These are phyloP conservation scores for Marasmarcha lunaedactyla DNA, from an alignment of 2,888 invertebrate species.

Conservation along the genomic window DNA sequence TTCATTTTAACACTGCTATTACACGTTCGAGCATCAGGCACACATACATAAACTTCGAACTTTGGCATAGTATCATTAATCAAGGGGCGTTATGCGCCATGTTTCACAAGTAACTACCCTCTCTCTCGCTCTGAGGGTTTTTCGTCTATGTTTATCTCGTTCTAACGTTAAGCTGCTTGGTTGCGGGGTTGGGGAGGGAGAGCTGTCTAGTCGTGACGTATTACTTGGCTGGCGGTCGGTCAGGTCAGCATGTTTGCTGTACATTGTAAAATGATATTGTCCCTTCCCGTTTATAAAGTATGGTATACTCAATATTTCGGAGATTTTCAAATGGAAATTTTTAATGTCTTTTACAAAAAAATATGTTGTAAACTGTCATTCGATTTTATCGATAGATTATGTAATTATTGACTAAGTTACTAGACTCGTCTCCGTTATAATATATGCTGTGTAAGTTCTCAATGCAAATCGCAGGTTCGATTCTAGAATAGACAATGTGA, in stretches of 20 bases:
- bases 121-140: constrained; percentile 44
- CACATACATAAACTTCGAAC: constrained; percentile 63
- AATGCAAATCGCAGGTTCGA: constrained; percentile 68
- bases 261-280: constrained; percentile 25
- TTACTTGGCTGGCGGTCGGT: constrained; percentile 56
- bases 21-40: constrained; percentile 38
- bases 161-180: constrained; percentile 48
- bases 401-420: background rate
- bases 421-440: constrained; percentile 27
- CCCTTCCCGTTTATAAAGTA: constrained; percentile 15
- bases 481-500: constrained; percentile 66
- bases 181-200: constrained; percentile 45
- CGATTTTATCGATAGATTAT: constrained; percentile 18
- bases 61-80: constrained; percentile 69
- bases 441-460: constrained; percentile 59
- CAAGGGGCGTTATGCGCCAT: constrained; percentile 72
- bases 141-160: constrained; percentile 40
- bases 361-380: too few relatives aligned
- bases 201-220: constrained; percentile 68
- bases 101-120: constrained; percentile 58
- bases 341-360: too few relatives aligned
- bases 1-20: constrained; percentile 1
- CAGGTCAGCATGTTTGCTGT: constrained; percentile 41
- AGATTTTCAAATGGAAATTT: too few relatives aligned
- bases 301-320: too few relatives aligned